phyloP scores from a whole-genome alignment of 2,888 invertebrate genomes.

The Dicyrtomina minuta region DNA sequence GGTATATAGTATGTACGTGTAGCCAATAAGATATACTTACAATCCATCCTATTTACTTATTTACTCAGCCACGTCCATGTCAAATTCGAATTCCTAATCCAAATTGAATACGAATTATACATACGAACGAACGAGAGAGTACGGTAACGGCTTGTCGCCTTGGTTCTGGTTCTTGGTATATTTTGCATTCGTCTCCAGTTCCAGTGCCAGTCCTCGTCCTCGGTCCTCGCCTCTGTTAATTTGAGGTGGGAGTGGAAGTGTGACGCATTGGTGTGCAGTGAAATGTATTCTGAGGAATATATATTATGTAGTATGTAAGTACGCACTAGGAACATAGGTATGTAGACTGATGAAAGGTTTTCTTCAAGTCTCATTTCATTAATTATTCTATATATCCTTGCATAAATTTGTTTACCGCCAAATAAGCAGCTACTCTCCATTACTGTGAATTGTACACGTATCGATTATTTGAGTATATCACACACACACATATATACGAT shows the following conservation, averaged over 20 bases:
- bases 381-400: not conserved
- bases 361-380: not conserved
- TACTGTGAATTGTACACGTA: too few relatives aligned
- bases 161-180: too few relatives aligned
- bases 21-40: too few relatives aligned
- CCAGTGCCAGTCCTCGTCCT: constrained; percentile 9
- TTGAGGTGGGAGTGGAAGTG: constrained; percentile 17
- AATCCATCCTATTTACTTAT: constrained; percentile 31
- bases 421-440: too few relatives aligned
- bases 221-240: constrained; percentile 7
- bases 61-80: constrained; percentile 29
- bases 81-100: too few relatives aligned
- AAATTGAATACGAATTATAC: too few relatives aligned
- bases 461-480: too few relatives aligned
- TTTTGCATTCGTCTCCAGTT: too few relatives aligned
- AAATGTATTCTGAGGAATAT: not conserved
- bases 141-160: too few relatives aligned
- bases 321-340: not conserved
- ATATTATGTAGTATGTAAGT: not conserved
- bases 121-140: too few relatives aligned
- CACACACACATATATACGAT: too few relatives aligned
- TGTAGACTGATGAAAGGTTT: not conserved
- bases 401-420: not conserved
- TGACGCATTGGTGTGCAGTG: not conserved
- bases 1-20: too few relatives aligned